phyloP scores from a whole-genome alignment of 2,888 invertebrate genomes.

The Hirtodrosophila trivittata region DNA sequence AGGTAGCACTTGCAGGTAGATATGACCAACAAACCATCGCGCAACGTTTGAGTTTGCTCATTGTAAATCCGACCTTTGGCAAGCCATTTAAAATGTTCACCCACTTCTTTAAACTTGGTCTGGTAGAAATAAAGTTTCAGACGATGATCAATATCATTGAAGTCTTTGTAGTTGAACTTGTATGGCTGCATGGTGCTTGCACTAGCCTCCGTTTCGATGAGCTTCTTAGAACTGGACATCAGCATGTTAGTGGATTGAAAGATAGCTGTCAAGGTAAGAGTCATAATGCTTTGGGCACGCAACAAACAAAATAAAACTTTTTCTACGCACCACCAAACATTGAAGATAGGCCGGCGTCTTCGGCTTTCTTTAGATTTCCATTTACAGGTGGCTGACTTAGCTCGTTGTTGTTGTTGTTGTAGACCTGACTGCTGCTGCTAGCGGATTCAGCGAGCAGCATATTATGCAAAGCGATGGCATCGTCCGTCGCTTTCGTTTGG shows the following conservation, averaged over 20 bases:
- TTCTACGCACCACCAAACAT: constrained; percentile 84
- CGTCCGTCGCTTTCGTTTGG: constrained; percentile 15
- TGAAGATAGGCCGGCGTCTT: constrained; percentile 75
- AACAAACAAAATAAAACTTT: neutral
- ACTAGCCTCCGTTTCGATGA: constrained; percentile 67
- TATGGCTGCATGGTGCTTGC: constrained; percentile 73
- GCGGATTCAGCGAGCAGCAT: constrained; percentile 30
- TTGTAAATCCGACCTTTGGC: constrained; percentile 84
- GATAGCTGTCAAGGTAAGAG: constrained; percentile 80
- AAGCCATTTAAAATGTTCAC: constrained; percentile 85
- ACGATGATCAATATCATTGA: constrained; percentile 86
- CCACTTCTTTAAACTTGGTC: constrained; percentile 85
- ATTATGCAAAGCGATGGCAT: constrained; percentile 40
- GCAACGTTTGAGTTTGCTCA: constrained; percentile 81
- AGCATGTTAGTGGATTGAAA: constrained; percentile 85
- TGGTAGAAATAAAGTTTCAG: constrained; percentile 86
- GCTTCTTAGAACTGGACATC: constrained; percentile 82
- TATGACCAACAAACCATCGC: constrained; percentile 85
- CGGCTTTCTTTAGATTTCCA: constrained; percentile 43
- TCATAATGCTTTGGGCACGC: neutral
- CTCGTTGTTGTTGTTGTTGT: constrained; percentile 31
- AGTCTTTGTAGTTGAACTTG: constrained; percentile 85
- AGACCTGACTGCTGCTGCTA: constrained; percentile 5
- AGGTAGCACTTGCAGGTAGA: constrained; percentile 85
- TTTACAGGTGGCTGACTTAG: constrained; percentile 17